Percentiles rank a stretch among this genome's conserved stretches.
Conservation (phyloP, 2,797 vertebrate species). For the Hemitrygon akajei region DNA sequence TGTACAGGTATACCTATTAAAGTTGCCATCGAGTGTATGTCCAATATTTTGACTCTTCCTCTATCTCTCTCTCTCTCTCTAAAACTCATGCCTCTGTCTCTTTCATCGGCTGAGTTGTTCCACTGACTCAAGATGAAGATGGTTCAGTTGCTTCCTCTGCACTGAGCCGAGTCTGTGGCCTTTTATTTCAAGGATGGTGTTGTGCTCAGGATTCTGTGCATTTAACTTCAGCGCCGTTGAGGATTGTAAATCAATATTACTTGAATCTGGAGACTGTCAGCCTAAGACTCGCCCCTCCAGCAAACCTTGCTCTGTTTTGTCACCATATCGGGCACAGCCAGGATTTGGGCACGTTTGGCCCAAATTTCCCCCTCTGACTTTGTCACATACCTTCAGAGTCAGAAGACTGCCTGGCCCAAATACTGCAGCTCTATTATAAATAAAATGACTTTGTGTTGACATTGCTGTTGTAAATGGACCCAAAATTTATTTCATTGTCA, state of each 20-base stretch:
- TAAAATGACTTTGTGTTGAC: not conserved
- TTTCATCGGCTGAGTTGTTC: not conserved
- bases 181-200: not conserved
- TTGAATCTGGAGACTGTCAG: not conserved
- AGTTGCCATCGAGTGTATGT: no score
- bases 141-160: not conserved
- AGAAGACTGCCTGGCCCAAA: not conserved
- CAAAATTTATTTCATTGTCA: not conserved
- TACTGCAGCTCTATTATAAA: not conserved
- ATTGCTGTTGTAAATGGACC: not conserved
- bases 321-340: not conserved
- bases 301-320: not conserved
- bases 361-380: not conserved
- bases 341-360: not conserved
- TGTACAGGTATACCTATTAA: no score
- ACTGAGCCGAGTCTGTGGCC: not conserved
- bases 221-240: not conserved
- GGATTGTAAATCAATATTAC: not conserved
- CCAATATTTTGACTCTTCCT: not conserved
- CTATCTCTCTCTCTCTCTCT: no score
- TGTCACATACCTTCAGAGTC: not conserved
- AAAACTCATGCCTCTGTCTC: not conserved
- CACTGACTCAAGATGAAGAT: not conserved
- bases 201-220: not conserved
- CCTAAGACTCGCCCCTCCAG: not conserved